phyloP scores from a whole-genome alignment of 2,888 invertebrate species.

The Hetaerina titia region DNA sequence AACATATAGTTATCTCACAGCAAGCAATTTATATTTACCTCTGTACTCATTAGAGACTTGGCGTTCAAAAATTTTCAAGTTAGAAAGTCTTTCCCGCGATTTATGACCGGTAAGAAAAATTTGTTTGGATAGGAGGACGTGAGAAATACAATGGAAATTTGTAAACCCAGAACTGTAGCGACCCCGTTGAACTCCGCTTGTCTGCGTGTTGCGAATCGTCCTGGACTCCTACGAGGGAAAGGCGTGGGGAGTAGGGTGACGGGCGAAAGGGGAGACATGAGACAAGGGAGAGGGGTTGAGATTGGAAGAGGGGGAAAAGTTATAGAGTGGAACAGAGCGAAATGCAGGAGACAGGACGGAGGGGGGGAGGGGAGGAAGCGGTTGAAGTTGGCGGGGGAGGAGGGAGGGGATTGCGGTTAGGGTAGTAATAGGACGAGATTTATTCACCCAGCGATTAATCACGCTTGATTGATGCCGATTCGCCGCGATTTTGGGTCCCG shows the following conservation, averaged over 20 bases:
- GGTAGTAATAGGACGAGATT: conserved; percentile 40
- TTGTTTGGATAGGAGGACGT: too few species aligned
- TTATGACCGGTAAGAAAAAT: too few species aligned
- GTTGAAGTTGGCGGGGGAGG: not conserved
- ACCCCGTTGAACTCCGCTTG: too few species aligned
- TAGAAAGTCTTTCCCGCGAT: too few species aligned
- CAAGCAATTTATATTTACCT: too few species aligned
- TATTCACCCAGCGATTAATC: conserved; percentile 59
- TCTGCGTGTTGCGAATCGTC: not conserved
- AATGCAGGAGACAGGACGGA: not conserved
- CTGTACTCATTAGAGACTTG: too few species aligned
- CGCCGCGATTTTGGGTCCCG: conserved; percentile 64
- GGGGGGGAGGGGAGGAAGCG: not conserved
- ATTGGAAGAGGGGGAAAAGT: not conserved
- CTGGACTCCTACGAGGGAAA: not conserved
- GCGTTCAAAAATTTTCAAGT: too few species aligned
- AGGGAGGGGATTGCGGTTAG: not conserved
- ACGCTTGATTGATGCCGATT: conserved; percentile 67
- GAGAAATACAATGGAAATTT: too few species aligned
- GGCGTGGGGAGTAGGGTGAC: not conserved
- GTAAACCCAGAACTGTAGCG: too few species aligned
- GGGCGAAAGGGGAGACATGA: not conserved
- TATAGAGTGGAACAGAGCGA: not conserved
- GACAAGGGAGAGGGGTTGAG: not conserved
- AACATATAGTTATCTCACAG: too few species aligned